Base-by-base conservation (phyloP, 2,113 vertebrate species). In the Rhinoptilus africanus region DNA sequence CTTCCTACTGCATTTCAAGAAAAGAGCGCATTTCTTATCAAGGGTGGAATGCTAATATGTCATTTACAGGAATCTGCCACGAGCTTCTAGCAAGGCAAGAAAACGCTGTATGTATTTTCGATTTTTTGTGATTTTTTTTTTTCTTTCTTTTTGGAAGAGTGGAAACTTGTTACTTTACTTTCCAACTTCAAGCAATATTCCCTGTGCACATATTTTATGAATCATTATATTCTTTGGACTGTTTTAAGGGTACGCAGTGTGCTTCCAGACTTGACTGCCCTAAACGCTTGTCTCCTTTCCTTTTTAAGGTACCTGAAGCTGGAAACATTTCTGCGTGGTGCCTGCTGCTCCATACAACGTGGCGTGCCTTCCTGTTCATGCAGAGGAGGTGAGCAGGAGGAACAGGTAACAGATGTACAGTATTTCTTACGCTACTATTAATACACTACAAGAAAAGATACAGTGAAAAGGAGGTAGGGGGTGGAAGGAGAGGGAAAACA, bases 331-430 rank as follows among this genome's bases (percentile, higher is more conserved):
- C 62, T 84, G 73, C 68, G 28, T 11, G 34, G n/a, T 64, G 74
- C 14, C 1, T 23, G 59, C 35, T 15, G 57, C 16, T 30, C 4
- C 15, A 5, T 12, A 7, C 18, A 34, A 1, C 15, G 0, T 4
- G 50, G 71, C 45, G 5, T 9, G 24, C 11, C 47, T 57, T 64
- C 28, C 57, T 62, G 35, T 8, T 59, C 3, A 2, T 22, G 39
- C 32, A 34, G 59, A 43, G 57, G 51, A 59, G 32, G 6, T 28
- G 18, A 57, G 56, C 75, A 39, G 69, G 53, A 51, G 37, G 60
- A 51, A 34, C 63, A 34, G 64, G 39, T 72, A 50, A 35, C 14
- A 54, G 35, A 47, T 8, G 14, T 12, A 34, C 35, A 16, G 2
- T 16, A 24, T 83, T 59, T 73, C 71, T 41, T 30, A 54, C 45